Percentiles rank a stretch among this genome's conserved stretches.
Evolutionary conservation across 2,888 invertebrate species (phyloP).

Genomic region (Melitaea athalia): DNA sequence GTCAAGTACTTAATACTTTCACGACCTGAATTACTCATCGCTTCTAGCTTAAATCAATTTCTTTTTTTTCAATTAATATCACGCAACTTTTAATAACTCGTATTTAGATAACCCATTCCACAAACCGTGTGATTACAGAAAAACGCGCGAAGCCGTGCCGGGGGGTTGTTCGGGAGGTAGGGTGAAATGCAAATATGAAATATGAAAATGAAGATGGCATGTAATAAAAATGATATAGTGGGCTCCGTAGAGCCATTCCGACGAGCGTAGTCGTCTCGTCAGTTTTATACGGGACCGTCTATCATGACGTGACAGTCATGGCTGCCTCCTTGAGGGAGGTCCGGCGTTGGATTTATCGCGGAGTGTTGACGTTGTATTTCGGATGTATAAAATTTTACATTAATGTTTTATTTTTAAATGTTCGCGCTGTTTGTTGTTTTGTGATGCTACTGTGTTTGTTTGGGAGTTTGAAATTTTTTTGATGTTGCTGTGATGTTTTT

Average conservation of each 20-base stretch:
- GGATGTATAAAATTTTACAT: conserved; percentile 18
- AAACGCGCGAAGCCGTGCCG: conserved; percentile 71
- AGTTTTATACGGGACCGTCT: conserved; percentile 88
- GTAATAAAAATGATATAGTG: conserved; percentile 91
- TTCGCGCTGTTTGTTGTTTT: background rate
- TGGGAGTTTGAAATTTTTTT: background rate
- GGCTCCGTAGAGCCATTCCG: conserved; percentile 89
- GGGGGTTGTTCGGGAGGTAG: conserved; percentile 45
- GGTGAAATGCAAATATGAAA: conserved; percentile 83
- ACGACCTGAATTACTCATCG: no score
- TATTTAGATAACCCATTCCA: conserved; percentile 21
- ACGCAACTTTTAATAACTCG: background rate
- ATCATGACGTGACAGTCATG: conserved; percentile 86
- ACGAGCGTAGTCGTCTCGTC: conserved; percentile 86
- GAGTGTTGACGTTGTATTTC: conserved; percentile 61
- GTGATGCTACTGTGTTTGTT: background rate
- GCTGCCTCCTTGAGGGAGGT: conserved; percentile 61
- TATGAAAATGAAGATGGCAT: conserved; percentile 87
- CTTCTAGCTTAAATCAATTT: background rate
- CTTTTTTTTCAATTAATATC: background rate
- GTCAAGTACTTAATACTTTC: no score
- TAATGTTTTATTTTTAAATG: background rate
- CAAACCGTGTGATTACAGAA: conserved; percentile 68
- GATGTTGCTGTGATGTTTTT: background rate
- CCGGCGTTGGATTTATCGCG: conserved; percentile 72